Base-by-base conservation (phyloP, 2,888 invertebrate species). In the Spisula subtruncata region DNA sequence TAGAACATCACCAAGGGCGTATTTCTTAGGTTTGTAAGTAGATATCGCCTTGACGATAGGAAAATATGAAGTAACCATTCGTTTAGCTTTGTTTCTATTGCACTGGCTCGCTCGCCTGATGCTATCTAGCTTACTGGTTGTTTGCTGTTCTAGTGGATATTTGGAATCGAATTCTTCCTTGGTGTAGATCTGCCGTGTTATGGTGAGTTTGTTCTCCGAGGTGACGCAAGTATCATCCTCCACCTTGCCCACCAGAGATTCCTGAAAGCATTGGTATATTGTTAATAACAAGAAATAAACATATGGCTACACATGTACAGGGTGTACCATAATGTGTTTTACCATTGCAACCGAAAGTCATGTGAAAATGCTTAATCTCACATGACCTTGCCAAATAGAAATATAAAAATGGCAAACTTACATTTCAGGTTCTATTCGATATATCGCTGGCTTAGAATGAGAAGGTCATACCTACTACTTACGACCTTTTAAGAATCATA, bases 1-100 rank as follows among this genome's bases (percentile, higher is more conserved):
- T 14, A 95, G 60, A 29, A 95, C 41, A 91, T 96, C 96, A 12
- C 89, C 92, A 18, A 95, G 51, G 0, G 95, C 86, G 84, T 92
- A 94, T 25, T 94, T 85, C 84, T 90, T 93, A 41, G 94, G 75
- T 29, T 93, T 91, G 89, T 96, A 96, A 12, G 83, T 91, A 20
- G 92, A 81, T 32, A 93, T 60, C 20, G 92, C 89, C 8, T 85
- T 81, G 6, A 94, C 66, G 20, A 94, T 71, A 1, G 94, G 94
- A 54, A 94, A 84, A 29, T 90, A 90, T 16, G 89, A 71, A 35
- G 80, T 12, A 12, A 83, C 8, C 29, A 83, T 83, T 75, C 82
- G 60, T 20, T 84, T 56, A 12, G 48, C 81, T 75, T 85, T 87
- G 48, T 71, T 29, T 41, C 51, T 82, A 16, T 82, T 82, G 41